Percentiles rank a stretch among this genome's conserved stretches.
phyloP scores from a whole-genome alignment of 2,888 invertebrate species.

The Drosophila greeni region DNA sequence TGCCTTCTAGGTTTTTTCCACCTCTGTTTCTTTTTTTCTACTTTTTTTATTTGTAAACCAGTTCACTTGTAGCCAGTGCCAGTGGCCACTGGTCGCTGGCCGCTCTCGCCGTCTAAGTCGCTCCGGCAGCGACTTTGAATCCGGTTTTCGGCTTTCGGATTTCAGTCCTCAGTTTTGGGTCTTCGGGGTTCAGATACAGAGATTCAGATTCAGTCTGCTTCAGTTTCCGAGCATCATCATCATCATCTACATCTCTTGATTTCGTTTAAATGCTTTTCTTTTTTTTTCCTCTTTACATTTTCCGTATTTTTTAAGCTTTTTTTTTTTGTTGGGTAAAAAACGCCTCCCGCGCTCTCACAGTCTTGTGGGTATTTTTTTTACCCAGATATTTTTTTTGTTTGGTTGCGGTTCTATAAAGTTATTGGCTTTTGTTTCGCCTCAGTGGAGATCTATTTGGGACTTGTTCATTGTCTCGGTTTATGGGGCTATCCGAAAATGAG shows the following conservation, averaged over 20 bases:
- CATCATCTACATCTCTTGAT: conserved; percentile 55
- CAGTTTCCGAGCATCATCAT: conserved; percentile 53
- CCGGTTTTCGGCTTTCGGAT: conserved; percentile 70
- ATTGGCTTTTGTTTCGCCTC: conserved; percentile 64
- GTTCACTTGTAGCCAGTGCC: conserved; percentile 74
- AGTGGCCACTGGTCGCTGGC: conserved; percentile 62
- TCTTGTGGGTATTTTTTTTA: conserved; percentile 27
- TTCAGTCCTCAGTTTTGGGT: conserved; percentile 53
- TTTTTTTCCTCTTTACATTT: conserved; percentile 44
- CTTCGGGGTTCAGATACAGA: conserved; percentile 38
- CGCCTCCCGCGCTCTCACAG: conserved; percentile 72
- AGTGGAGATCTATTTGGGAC: conserved; percentile 46
- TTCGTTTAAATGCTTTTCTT: conserved; percentile 66
- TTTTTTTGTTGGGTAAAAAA: conserved; percentile 48
- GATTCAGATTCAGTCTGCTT: conserved; percentile 37
- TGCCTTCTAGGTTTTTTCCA: conserved; percentile 22
- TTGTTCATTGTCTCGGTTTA: conserved; percentile 59
- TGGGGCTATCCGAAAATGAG: conserved; percentile 49
- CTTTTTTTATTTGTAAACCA: conserved; percentile 58
- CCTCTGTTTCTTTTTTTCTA: conserved; percentile 30
- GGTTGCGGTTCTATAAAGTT: conserved; percentile 63
- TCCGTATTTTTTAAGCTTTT: conserved; percentile 15
- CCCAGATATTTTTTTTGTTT: conserved; percentile 30
- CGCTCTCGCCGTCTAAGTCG: conserved; percentile 15
- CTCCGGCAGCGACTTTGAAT: conserved; percentile 64